A percentile compares a stretch with the other conserved stretches of the same genome.
Conservation (phyloP, 2,113 vertebrate species). For the Bubalus kerabau region DNA sequence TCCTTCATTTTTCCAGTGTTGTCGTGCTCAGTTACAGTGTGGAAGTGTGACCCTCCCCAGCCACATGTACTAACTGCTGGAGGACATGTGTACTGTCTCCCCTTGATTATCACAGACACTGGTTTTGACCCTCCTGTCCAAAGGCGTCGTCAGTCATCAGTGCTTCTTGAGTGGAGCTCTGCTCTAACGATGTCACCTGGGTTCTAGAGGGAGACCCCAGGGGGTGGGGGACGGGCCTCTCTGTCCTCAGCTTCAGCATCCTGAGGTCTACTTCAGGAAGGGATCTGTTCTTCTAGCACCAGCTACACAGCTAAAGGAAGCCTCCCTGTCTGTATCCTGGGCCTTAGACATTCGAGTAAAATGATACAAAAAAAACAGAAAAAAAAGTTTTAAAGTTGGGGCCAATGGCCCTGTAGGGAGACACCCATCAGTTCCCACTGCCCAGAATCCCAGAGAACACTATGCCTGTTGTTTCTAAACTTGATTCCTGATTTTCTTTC, state of each 20-base stretch:
- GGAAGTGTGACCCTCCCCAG: not conserved
- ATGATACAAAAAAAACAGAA: not conserved
- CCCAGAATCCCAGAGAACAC: not conserved
- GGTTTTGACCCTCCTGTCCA: not conserved
- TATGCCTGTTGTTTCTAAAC: not conserved
- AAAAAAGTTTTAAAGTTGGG: not conserved
- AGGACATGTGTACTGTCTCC: not conserved
- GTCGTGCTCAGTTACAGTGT: not conserved
- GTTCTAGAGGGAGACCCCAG: not conserved
- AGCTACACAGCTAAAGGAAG: not conserved
- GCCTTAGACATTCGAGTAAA: not conserved
- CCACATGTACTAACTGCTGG: not conserved
- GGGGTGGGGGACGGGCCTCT: accelerated
- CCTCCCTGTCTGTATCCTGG: not conserved
- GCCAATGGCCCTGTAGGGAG: not conserved
- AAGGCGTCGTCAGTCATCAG: not conserved
- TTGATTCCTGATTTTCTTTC: not conserved
- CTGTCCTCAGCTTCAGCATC: not conserved
- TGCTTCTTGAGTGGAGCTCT: not conserved
- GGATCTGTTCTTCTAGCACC: not conserved
- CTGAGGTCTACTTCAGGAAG: not conserved
- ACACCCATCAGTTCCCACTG: not conserved
- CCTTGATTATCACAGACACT: not conserved
- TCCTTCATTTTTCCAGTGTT: not conserved
- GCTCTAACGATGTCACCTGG: not conserved